Percentiles rank a stretch among this genome's conserved stretches.
phyloP scores from a whole-genome alignment of 1,140 invertebrate species.

The Drosophila pectinifera region DNA sequence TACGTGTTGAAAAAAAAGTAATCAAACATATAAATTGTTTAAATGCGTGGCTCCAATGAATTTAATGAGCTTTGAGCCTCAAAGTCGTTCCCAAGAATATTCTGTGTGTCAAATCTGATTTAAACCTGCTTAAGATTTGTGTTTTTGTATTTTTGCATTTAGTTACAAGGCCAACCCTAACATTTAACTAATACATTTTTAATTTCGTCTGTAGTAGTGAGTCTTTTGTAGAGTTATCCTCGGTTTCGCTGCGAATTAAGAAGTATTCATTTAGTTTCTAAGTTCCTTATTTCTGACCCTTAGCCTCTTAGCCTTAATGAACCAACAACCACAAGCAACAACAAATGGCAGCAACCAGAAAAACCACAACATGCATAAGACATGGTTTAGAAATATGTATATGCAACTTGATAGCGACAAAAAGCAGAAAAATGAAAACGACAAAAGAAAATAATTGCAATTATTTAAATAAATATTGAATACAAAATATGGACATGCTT shows the following conservation, averaged over 20 bases:
- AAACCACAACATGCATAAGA: constrained; percentile 30
- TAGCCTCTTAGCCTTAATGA: constrained; percentile 51
- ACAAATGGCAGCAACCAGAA: constrained; percentile 36
- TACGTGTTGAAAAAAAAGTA: constrained; percentile 7
- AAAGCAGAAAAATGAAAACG: constrained; percentile 35
- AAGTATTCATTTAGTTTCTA: constrained; percentile 72
- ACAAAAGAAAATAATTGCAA: constrained; percentile 64
- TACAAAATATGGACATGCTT: constrained; percentile 49
- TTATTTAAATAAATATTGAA: constrained; percentile 82
- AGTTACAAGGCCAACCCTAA: constrained; percentile 20
- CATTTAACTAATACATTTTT: constrained; percentile 4
- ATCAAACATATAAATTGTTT: constrained; percentile 15
- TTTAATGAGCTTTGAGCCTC: constrained; percentile 59
- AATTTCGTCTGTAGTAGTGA: constrained; percentile 4
- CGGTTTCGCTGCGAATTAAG: constrained; percentile 33
- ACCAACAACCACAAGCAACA: constrained; percentile 40
- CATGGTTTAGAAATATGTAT: constrained; percentile 46
- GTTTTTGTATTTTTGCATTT: constrained; percentile 36
- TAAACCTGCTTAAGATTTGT: constrained; percentile 21
- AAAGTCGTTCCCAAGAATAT: constrained; percentile 1
- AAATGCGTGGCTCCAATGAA: constrained; percentile 54
- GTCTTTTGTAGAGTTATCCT: constrained; percentile 22
- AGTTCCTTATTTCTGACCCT: constrained; percentile 49
- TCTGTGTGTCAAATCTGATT: constrained; percentile 45
- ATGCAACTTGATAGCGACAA: constrained; percentile 31